Evolutionary conservation across 2,888 invertebrate genomes (phyloP).

Genomic region (Ametastegia equiseti): DNA sequence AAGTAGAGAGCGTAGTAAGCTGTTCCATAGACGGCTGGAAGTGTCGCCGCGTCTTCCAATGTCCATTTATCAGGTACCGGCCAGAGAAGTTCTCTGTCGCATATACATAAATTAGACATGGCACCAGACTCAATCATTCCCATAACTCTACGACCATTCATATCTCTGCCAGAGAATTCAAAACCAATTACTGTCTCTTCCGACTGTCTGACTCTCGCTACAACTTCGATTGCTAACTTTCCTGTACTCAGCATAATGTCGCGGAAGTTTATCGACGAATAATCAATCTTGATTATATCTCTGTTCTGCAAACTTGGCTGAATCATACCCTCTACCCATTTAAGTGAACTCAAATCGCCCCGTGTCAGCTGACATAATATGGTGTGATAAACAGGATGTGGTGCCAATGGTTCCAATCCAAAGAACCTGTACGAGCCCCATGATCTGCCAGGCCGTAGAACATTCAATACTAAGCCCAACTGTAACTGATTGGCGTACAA

Average conservation of each 20-base stretch:
- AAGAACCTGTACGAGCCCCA: slow-evolving; percentile 94
- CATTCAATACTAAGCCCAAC: slow-evolving; percentile 88
- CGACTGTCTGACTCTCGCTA: slow-evolving; percentile 82
- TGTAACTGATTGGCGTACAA: slow-evolving; percentile 83
- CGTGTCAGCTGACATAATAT: slow-evolving; percentile 87
- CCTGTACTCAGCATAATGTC: slow-evolving; percentile 97
- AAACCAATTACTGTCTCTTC: slow-evolving; percentile 85
- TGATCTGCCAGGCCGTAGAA: slow-evolving; percentile 77
- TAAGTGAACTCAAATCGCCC: slow-evolving; percentile 91
- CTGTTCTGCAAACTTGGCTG: slow-evolving; percentile 59
- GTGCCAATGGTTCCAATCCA: slow-evolving; percentile 78
- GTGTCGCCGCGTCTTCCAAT: slow-evolving; percentile 82
- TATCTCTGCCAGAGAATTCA: slow-evolving; percentile 82
- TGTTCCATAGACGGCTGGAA: slow-evolving; percentile 82
- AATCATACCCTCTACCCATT: slow-evolving; percentile 87
- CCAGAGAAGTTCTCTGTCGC: slow-evolving; percentile 78
- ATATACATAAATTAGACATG: slow-evolving; percentile 77
- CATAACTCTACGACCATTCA: slow-evolving; percentile 75
- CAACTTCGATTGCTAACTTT: slow-evolving; percentile 89
- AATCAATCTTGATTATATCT: slow-evolving; percentile 81
- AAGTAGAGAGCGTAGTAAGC: slow-evolving; percentile 80
- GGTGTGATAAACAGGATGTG: slow-evolving; percentile 81
- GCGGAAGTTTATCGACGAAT: slow-evolving; percentile 93
- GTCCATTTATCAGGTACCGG: slow-evolving; percentile 80
- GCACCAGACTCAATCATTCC: slow-evolving; percentile 75